Evolutionary conservation across 2,888 invertebrate species (phyloP), one percentile per base, ranked within the genome.

Genomic region (Cetonia aurata): DNA sequence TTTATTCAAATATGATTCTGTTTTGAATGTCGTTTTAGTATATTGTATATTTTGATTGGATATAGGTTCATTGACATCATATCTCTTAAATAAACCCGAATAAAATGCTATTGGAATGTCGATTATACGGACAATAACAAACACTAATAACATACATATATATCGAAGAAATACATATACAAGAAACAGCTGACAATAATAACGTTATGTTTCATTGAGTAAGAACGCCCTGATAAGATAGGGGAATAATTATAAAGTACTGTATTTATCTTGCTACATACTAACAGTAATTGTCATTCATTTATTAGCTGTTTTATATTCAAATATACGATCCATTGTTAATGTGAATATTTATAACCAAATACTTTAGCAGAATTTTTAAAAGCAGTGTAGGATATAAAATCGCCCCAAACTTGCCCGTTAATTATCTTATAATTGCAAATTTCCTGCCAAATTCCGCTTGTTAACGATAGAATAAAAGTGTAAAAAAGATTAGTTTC

Each of bases 161-260:
- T n/a, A n/a, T n/a, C n/a, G n/a, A 19, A 3, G 10, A 3, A 37
- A 37, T 8, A 57, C 19, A 37, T 10, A 57, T 17, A 10, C 4
- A 42, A 17, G 57, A 17, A 42, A 33, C 41, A 19, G 12, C 42
- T 33, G 31, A 37, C 37, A 37, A 37, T 37, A 37, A 37, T 25
- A 25, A n/a, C n/a, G 42, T 42, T 41, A 25, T 33, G 37, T 17
- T 41, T 41, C 13, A 57, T 42, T 19, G 57, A 57, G 19, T 57
- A 57, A 3, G 19, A 57, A 57, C 19, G 57, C 25, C 4, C 4
- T 57, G 57, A 57, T 42, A 57, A 57, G 57, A 57, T 42, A 57
- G 12, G 12, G 41, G 41, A 41, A 57, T 57, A 42, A n/a, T n/a
- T n/a, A n/a, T n/a, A n/a, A n/a, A n/a, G 37, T 37, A 41, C 2